Evolutionary conservation across 1,140 invertebrate species (phyloP).

Genomic region (Neelides sp.): DNA sequence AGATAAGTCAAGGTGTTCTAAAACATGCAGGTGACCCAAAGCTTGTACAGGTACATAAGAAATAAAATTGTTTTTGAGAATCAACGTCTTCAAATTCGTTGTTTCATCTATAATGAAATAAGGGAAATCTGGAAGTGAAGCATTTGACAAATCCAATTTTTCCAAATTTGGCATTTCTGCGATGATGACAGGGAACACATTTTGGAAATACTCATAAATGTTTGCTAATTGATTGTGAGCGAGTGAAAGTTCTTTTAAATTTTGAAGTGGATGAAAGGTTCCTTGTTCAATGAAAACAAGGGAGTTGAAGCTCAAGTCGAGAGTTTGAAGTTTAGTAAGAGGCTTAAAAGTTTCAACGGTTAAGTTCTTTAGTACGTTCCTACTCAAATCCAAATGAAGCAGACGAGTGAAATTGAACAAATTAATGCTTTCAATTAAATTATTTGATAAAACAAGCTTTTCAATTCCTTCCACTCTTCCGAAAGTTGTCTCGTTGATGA

Average conservation of each 20-base stretch:
- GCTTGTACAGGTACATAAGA: slow-evolving; percentile 5
- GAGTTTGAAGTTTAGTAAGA: not conserved
- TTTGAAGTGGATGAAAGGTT: slow-evolving; percentile 14
- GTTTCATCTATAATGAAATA: slow-evolving; percentile 18
- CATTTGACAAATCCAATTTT: slow-evolving; percentile 24
- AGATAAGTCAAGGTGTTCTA: slow-evolving; percentile 23
- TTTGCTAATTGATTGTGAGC: slow-evolving; percentile 19
- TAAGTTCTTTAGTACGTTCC: slow-evolving; percentile 17
- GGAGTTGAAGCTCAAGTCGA: slow-evolving; percentile 25
- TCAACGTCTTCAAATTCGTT: slow-evolving; percentile 15
- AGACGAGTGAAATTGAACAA: slow-evolving; percentile 14
- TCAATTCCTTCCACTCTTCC: slow-evolving; percentile 8
- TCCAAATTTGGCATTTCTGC: slow-evolving; percentile 13
- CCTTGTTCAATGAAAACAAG: slow-evolving; percentile 19
- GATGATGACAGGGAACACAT: slow-evolving; percentile 18
- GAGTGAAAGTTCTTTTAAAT: slow-evolving; percentile 18
- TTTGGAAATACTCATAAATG: slow-evolving; percentile 1
- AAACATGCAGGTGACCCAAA: slow-evolving; percentile 1
- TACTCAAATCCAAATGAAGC: slow-evolving; percentile 20
- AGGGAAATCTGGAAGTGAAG: slow-evolving; percentile 21
- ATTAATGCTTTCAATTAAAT: slow-evolving; percentile 13
- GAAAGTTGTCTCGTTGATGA: slow-evolving; percentile 16
- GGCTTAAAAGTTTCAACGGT: slow-evolving; percentile 6
- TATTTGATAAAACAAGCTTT: slow-evolving; percentile 14
- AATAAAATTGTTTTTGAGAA: slow-evolving; percentile 25